Conservation (phyloP, 1,140 invertebrate genomes). For the Rhagoletis zephyria region DNA sequence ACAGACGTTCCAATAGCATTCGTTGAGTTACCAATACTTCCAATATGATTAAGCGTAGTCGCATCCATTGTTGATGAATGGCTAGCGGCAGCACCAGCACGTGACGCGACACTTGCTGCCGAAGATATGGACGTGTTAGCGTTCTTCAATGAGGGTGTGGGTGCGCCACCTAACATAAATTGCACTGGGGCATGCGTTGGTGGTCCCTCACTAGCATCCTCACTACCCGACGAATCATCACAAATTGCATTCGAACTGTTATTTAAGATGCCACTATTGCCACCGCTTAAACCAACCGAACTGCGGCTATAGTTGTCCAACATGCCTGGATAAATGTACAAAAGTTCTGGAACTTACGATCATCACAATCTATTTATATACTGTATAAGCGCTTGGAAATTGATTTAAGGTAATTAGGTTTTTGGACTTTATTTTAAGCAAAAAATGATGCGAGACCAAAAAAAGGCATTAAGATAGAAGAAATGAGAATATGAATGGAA, state of each 20-base stretch:
- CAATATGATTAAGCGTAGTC: constrained; percentile 51
- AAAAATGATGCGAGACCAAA: background rate
- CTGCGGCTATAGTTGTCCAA: constrained; percentile 59
- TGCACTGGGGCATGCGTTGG: constrained; percentile 56
- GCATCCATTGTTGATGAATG: constrained; percentile 24
- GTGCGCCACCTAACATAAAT: constrained; percentile 58
- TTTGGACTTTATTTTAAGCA: background rate
- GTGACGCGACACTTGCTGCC: constrained; percentile 6
- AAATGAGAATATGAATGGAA: background rate
- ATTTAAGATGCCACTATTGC: constrained; percentile 52
- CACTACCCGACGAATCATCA: constrained; percentile 60
- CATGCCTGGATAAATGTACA: constrained; percentile 61
- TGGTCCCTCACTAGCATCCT: constrained; percentile 57
- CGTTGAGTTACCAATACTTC: constrained; percentile 45
- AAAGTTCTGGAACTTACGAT: constrained; percentile 60
- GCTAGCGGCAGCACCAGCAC: background rate
- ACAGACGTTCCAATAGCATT: constrained; percentile 40
- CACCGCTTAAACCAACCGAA: constrained; percentile 52
- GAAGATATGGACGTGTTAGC: background rate
- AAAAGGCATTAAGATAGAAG: background rate
- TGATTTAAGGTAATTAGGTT: background rate
- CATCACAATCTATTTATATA: constrained; percentile 54
- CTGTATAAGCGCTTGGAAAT: background rate
- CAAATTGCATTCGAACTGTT: constrained; percentile 52
- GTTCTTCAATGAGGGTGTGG: constrained; percentile 28